phyloP scores from a whole-genome alignment of 2,113 vertebrate species.

The Scopus umbretta region DNA sequence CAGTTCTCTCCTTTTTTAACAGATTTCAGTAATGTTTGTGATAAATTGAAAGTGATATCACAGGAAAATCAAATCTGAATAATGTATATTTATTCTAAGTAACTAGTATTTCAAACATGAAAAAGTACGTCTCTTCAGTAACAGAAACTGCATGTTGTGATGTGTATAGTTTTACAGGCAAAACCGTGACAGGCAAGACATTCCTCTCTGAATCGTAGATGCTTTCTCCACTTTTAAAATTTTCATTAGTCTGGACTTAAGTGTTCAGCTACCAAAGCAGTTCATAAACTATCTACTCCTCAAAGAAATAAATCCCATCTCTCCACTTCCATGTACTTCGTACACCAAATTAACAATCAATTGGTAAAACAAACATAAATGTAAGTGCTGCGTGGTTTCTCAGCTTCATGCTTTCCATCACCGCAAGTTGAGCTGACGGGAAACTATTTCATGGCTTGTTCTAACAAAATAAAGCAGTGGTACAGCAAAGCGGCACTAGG shows the following conservation, averaged over 20 bases:
- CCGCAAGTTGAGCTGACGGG: background rate
- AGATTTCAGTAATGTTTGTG: background rate
- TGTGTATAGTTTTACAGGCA: background rate
- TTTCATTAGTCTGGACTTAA: background rate
- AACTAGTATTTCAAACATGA: background rate
- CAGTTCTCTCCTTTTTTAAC: background rate
- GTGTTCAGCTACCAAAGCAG: background rate
- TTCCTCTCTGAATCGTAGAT: background rate
- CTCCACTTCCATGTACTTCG: background rate
- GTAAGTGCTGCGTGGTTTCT: background rate
- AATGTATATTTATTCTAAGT: background rate
- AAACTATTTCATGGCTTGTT: background rate
- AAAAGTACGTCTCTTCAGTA: background rate
- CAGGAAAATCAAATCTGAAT: background rate
- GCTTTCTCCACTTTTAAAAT: background rate
- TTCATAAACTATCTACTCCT: background rate
- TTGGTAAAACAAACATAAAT: slow-evolving; percentile 1
- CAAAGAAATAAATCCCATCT: background rate
- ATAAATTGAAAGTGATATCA: background rate
- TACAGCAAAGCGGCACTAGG: background rate
- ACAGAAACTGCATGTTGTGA: background rate
- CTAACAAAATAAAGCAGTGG: background rate
- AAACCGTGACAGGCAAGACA: background rate
- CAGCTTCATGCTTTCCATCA: background rate
- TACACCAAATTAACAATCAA: background rate